Evolutionary conservation across 2,888 invertebrate species (phyloP), one percentile per base, ranked within the genome.

Genomic region (Tupiocoris notatus): DNA sequence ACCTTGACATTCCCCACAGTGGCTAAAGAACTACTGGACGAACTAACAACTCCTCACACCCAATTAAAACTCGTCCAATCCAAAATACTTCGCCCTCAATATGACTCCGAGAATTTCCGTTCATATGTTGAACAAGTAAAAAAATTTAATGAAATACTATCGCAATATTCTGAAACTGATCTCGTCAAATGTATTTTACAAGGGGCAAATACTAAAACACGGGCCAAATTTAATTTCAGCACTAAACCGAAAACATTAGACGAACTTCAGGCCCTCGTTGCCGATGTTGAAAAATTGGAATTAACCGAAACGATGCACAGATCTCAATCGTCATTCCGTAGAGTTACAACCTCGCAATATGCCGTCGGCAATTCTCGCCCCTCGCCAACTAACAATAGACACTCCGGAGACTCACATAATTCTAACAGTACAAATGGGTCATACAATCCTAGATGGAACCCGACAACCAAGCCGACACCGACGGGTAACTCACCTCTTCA

Each of bases 171-270:
- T 54, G 54, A 54, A 54, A 12, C 54, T 54, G 54, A 12, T 54
- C 54, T 54, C 54, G 6, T 73, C 6, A 63, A 62, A n/a, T 23
- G 62, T 63, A 63, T 73, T 57, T 17, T 73, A 18, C 63, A 62
- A 56, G 73, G 73, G 17, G 21, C 63, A 3, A 61, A 63, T 25
- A 2, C 24, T 9, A 1, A 1, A 1, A 73, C 73, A 12, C 1
- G 73, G 2, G 73, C 73, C 2, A 73, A 63, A 73, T 73, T 73
- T 18, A 20, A 73, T 3, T 71, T 71, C 20, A 62, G 61, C 62
- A 62, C 61, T 1, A 3, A 20, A 7, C 71, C 71, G 17, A 23
- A 61, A 25, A 62, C 16, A 16, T 63, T 6, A n/a, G 73, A 25
- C 1, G 39, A 73, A 39, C n/a, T 73, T 2, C 62, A 73, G 12